Evolutionary conservation across 2,797 vertebrate species (phyloP), one percentile per base, ranked within the genome.

Genomic region (Apogon talboti): DNA sequence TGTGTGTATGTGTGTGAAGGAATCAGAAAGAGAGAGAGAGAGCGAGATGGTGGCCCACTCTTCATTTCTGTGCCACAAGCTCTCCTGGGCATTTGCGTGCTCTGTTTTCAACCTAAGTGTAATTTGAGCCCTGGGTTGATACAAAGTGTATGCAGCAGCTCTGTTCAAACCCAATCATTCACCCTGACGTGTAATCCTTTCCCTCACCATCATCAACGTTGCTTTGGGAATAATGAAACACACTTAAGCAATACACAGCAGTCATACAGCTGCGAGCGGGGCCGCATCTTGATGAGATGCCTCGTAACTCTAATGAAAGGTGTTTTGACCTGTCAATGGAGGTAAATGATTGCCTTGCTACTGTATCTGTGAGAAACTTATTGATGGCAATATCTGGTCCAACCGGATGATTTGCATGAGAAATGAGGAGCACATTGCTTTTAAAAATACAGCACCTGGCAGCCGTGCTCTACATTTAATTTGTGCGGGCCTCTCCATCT

Each of bases 121-220:
- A 94, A 94, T 93, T 91, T 90, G 91, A 94, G 91, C 88, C 84
- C 71, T 78, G 87, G 84, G 82, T 92, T 93, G 92, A 93, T 91
- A 89, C 86, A 92, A 92, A 93, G 92, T 91, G 90, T 93, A 87
- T 88, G 89, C 91, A 92, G 92, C 90, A 89, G 91, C 90, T 93
- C 89, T 85, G 91, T 89, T 93, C 92, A 92, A 93, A 93, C 84
- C 89, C 91, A 93, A 93, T 93, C 93, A 90, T 86, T 93, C 93
- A 92, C 87, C 78, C 90, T 92, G 92, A 93, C 92, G 91, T 88
- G 85, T 88, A 91, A 92, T 92, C 91, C 92, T 90, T 91, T 90
- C 83, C 84, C 82, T 83, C 85, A 60, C 85, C 90, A 88, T 92
- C 90, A 87, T 92, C 88, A 90, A 85, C 74, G 86, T 62, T 89